Conservation (phyloP, 2,888 invertebrate genomes). For the Hartigia nigra region DNA sequence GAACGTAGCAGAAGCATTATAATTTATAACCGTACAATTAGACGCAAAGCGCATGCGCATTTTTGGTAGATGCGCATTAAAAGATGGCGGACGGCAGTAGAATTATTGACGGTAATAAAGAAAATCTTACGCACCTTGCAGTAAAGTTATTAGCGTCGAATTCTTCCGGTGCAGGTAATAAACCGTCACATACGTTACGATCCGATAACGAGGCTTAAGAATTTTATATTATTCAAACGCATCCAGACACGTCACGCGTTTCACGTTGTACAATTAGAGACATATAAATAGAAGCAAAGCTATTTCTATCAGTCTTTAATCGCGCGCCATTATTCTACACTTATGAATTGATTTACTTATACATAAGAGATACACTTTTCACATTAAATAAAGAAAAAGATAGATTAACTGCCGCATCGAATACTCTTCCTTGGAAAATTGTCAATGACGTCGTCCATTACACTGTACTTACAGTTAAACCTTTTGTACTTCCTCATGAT, state of each 20-base stretch:
- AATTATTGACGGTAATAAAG: background rate
- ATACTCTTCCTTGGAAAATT: background rate
- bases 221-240: background rate
- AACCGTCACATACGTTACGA: background rate
- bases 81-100: background rate
- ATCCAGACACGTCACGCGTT: background rate
- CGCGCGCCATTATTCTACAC: background rate
- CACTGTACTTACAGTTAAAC: constrained; percentile 1
- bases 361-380: background rate
- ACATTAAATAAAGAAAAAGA: background rate
- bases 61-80: background rate
- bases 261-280: background rate
- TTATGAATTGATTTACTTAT: background rate
- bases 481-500: constrained; percentile 7
- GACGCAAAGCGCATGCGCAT: background rate
- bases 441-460: background rate
- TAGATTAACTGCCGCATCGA: background rate
- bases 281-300: background rate
- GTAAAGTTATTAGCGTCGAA: background rate
- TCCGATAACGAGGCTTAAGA: background rate
- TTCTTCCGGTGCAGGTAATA: background rate
- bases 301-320: background rate
- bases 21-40: background rate
- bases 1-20: background rate
- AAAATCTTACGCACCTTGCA: background rate